Conservation (phyloP, 2,888 invertebrate genomes). For the Tiphia femorata region DNA sequence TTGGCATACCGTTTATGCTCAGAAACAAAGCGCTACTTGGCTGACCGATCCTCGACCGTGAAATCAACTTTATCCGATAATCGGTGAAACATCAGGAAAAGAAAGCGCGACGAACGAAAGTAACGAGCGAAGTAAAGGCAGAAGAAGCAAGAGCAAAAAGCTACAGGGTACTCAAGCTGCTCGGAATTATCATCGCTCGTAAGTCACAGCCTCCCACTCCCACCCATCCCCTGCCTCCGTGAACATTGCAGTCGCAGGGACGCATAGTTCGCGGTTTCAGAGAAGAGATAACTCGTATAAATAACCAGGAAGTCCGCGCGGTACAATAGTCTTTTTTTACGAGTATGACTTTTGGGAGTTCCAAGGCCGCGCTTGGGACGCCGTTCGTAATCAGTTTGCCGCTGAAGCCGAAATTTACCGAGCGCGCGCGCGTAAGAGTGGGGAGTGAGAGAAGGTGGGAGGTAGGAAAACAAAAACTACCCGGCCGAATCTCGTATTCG, state of each 20-base stretch:
- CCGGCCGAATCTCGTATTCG: too few relatives aligned
- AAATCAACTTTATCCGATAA: too few relatives aligned
- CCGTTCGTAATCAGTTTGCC: constrained; percentile 49
- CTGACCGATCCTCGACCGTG: too few relatives aligned
- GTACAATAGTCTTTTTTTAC: constrained; percentile 49
- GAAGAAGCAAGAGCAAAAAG: constrained; percentile 1
- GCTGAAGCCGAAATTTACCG: constrained; percentile 36
- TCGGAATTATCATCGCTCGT: constrained; percentile 48
- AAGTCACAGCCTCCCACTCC: too few relatives aligned
- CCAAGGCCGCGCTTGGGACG: constrained; percentile 47
- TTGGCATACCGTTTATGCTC: too few relatives aligned
- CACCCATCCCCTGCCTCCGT: constrained; percentile 4
- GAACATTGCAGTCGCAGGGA: constrained; percentile 33
- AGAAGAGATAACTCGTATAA: constrained; percentile 51
- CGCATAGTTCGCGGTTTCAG: constrained; percentile 37
- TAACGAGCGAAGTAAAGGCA: too few relatives aligned
- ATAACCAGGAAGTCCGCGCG: constrained; percentile 50
- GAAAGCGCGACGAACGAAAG: too few relatives aligned
- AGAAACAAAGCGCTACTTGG: too few relatives aligned
- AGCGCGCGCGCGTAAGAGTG: too few relatives aligned
- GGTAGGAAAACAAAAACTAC: too few relatives aligned
- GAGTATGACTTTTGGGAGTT: constrained; percentile 51
- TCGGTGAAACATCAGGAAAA: too few relatives aligned
- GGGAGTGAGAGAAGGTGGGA: too few relatives aligned
- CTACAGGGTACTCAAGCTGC: constrained; percentile 30